phyloP scores from a whole-genome alignment of 2,113 vertebrate genomes.

The Corythaeola cristata region DNA sequence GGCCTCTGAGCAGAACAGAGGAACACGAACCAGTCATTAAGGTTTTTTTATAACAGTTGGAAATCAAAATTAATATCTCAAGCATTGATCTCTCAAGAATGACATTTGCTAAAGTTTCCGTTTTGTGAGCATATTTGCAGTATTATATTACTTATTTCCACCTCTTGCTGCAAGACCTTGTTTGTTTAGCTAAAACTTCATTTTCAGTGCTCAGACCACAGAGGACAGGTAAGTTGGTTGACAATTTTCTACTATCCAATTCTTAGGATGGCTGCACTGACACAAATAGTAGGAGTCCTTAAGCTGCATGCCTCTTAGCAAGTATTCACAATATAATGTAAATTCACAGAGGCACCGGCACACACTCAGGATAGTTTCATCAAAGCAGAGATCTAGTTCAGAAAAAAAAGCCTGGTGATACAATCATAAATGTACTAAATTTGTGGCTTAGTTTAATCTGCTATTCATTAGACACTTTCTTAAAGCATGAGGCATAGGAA shows the following conservation, averaged over 20 bases:
- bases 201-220: background rate
- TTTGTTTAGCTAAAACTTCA: background rate
- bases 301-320: background rate
- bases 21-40: background rate
- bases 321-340: background rate
- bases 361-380: background rate
- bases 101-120: background rate
- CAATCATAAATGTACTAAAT: background rate
- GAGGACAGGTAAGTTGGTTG: background rate
- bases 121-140: background rate
- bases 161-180: background rate
- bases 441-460: background rate
- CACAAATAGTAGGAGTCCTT: background rate
- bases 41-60: background rate
- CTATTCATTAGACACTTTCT: background rate
- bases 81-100: background rate
- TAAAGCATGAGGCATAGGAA: background rate
- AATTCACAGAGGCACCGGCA: background rate
- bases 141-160: background rate
- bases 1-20: background rate
- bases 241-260: background rate
- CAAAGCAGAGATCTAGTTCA: background rate
- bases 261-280: background rate
- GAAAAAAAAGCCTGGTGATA: background rate
- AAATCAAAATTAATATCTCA: background rate